These are phyloP conservation scores for Tokudaia muenninki DNA, from an alignment of 2,797 vertebrate genomes.

Conservation along the genomic window DNA sequence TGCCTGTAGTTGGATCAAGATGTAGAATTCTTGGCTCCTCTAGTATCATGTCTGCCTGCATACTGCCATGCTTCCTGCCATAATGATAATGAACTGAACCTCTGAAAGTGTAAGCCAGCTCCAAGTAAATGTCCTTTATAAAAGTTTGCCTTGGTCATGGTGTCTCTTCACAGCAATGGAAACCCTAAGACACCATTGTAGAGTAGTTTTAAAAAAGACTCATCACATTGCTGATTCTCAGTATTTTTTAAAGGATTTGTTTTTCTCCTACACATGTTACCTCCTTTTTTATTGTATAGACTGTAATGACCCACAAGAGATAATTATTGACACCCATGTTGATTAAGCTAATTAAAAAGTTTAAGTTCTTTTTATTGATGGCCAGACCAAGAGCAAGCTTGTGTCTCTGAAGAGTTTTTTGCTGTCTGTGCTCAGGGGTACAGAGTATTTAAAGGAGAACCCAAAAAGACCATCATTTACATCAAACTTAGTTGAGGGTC, in stretches of 20 bases:
- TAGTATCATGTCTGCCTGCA: background rate
- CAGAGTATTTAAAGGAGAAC: background rate
- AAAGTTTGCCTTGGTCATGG: background rate
- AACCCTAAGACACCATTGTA: background rate
- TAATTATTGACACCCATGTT: background rate
- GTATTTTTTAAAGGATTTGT: slow-evolving; percentile 27
- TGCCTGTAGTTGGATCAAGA: background rate
- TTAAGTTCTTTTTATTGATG: background rate
- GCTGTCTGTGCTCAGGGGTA: background rate
- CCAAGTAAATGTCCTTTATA: background rate
- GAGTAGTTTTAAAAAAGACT: slow-evolving; percentile 16
- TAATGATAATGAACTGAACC: background rate
- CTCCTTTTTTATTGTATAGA: background rate
- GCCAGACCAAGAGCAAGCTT: background rate
- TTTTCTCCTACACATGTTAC: background rate
- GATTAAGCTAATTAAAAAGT: background rate
- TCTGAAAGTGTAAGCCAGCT: background rate
- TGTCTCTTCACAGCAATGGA: background rate
- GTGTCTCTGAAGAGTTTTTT: background rate
- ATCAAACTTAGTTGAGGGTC: background rate
- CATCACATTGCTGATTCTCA: background rate
- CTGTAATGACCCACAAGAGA: background rate
- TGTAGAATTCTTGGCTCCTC: background rate
- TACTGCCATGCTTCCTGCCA: background rate
- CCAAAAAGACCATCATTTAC: background rate